phyloP scores from a whole-genome alignment of 2,797 vertebrate species.

The Chaenodraco wilsoni region DNA sequence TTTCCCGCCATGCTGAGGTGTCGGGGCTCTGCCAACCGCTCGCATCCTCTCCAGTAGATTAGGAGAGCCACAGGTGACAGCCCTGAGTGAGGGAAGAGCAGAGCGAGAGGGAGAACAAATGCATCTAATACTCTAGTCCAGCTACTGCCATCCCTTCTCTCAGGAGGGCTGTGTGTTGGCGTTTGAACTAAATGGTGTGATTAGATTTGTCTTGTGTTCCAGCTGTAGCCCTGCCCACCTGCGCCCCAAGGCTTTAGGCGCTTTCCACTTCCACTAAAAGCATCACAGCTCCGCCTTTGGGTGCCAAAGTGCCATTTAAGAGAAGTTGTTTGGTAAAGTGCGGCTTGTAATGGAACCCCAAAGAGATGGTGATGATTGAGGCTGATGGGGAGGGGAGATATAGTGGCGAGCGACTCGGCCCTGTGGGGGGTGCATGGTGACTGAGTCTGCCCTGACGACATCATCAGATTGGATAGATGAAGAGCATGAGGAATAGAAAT shows the following conservation, averaged over 20 bases:
- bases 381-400: slow-evolving; percentile 53
- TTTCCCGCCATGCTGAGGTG: slow-evolving; percentile 34
- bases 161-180: slow-evolving; percentile 45
- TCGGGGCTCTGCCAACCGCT: slow-evolving; percentile 38
- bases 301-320: slow-evolving; percentile 48
- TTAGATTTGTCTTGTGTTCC: slow-evolving; percentile 66
- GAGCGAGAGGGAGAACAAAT: slow-evolving; percentile 50
- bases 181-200: slow-evolving; percentile 64
- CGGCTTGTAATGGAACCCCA: slow-evolving; percentile 45
- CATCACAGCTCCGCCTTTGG: slow-evolving; percentile 47
- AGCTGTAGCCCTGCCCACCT: slow-evolving; percentile 32
- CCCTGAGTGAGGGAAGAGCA: slow-evolving; percentile 28
- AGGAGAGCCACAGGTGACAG: slow-evolving; percentile 61
- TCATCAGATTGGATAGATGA: slow-evolving; percentile 55
- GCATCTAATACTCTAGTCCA: slow-evolving; percentile 40
- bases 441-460: slow-evolving; percentile 39
- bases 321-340: slow-evolving; percentile 58
- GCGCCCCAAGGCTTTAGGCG: slow-evolving; percentile 1
- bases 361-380: slow-evolving; percentile 62
- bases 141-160: slow-evolving; percentile 40
- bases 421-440: slow-evolving; percentile 40
- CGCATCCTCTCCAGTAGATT: slow-evolving; percentile 61
- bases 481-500: slow-evolving; percentile 32
- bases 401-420: slow-evolving; percentile 28
- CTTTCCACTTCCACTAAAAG: slow-evolving; percentile 58